Evolutionary conservation across 1,140 invertebrate genomes (phyloP).

Genomic region (Papilio helenus): DNA sequence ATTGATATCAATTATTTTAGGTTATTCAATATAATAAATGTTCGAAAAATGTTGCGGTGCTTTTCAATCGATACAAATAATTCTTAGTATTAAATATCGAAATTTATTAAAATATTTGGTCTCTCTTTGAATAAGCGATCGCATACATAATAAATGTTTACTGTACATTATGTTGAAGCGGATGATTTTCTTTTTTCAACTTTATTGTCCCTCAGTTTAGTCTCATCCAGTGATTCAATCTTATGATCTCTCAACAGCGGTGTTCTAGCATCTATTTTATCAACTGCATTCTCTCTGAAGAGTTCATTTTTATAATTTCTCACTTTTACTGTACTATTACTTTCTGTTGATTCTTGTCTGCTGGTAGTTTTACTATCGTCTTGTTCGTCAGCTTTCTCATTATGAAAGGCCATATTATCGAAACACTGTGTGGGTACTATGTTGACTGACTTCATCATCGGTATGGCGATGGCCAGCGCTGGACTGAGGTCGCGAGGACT

Average conservation of each 20-base stretch:
- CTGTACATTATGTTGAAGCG: constrained; percentile 70
- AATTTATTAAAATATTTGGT: constrained; percentile 39
- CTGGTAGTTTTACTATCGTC: constrained; percentile 60
- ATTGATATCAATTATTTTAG: constrained; percentile 9
- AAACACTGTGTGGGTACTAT: constrained; percentile 78
- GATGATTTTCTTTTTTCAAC: constrained; percentile 78
- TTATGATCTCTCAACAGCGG: constrained; percentile 75
- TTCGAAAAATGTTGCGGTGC: constrained; percentile 25
- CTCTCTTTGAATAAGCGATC: constrained; percentile 37
- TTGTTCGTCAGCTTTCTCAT: constrained; percentile 64
- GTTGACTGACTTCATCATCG: constrained; percentile 81
- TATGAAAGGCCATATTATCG: constrained; percentile 80
- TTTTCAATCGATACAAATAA: constrained; percentile 34
- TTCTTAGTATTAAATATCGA: constrained; percentile 64
- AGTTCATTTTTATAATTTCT: constrained; percentile 72
- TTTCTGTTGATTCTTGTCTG: constrained; percentile 65
- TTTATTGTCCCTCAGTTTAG: constrained; percentile 73
- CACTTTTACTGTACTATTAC: constrained; percentile 66
- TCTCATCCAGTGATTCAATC: constrained; percentile 78
- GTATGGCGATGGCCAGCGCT: constrained; percentile 73
- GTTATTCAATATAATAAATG: neutral
- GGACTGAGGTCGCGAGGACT: constrained; percentile 79
- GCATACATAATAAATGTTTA: constrained; percentile 18
- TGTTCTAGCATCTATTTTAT: constrained; percentile 74
- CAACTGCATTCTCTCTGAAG: constrained; percentile 74